Evolutionary conservation across 1,140 invertebrate species (phyloP).

Genomic region (Drosophila virilis): DNA sequence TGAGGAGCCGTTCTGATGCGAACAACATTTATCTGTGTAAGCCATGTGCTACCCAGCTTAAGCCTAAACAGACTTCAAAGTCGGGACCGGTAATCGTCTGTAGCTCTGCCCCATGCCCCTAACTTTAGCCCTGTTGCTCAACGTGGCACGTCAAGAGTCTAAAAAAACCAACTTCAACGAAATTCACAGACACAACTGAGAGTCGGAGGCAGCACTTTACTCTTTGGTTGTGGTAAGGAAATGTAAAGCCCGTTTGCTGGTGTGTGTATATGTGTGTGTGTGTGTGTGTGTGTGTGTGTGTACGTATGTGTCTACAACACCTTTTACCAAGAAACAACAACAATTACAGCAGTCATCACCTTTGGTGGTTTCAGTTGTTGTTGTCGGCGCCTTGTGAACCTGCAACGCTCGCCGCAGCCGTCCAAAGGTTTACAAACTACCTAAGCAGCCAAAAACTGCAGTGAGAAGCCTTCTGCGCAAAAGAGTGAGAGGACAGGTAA

Average conservation of each 20-base stretch:
- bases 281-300: conserved; percentile 10
- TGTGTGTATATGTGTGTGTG: conserved; percentile 39
- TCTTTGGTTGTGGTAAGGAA: conserved; percentile 47
- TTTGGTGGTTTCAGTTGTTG: conserved; percentile 70
- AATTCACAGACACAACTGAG: conserved; percentile 63
- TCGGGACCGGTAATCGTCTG: conserved; percentile 18
- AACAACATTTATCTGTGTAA: conserved; percentile 19
- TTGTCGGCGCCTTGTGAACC: conserved; percentile 77
- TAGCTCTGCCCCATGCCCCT: conserved; percentile 10
- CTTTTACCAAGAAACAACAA: conserved; percentile 81
- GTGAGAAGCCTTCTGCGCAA: conserved; percentile 27
- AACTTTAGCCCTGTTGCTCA: conserved; percentile 23
- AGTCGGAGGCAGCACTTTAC: conserved; percentile 45
- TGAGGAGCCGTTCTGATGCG: conserved; percentile 18
- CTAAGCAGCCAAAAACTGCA: conserved; percentile 69
- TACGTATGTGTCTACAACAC: conserved; percentile 65
- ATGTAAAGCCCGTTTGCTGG: conserved; percentile 47
- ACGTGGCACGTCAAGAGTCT: conserved; percentile 50
- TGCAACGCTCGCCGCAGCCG: conserved; percentile 38
- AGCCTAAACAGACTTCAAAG: conserved; percentile 45
- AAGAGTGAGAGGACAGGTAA: background rate
- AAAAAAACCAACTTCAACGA: conserved; percentile 63
- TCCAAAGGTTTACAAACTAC: conserved; percentile 64
- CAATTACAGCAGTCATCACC: conserved; percentile 81
- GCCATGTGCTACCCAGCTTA: conserved; percentile 28